Conservation (phyloP, 2,113 vertebrate species). For the Caloenas nicobarica region DNA sequence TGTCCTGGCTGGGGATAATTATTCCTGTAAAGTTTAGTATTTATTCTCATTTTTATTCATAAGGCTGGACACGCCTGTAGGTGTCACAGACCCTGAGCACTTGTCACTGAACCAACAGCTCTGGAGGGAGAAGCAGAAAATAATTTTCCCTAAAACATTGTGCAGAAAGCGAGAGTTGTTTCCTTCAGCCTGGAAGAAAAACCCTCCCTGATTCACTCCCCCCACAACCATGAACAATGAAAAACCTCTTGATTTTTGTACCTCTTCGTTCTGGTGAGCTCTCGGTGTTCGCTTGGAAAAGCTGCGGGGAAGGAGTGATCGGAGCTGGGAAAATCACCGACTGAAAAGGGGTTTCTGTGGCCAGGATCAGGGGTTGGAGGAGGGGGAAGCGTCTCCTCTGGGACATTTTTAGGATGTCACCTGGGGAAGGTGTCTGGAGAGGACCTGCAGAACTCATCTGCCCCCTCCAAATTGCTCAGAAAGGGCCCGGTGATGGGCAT, state of each 20-base stretch:
- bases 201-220: rapidly evolving
- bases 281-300: neutral
- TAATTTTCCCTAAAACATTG: too few relatives aligned
- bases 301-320: rapidly evolving
- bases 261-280: neutral
- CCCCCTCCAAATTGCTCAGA: too few relatives aligned
- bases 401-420: neutral
- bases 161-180: neutral
- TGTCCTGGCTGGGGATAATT: too few relatives aligned
- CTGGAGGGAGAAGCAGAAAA: neutral
- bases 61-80: too few relatives aligned
- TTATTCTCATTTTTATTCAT: rapidly evolving
- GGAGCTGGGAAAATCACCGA: rapidly evolving
- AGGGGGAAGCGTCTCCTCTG: rapidly evolving
- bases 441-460: rapidly evolving
- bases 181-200: neutral
- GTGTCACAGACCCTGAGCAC: rapidly evolving
- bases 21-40: rapidly evolving
- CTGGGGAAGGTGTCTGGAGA: too few relatives aligned
- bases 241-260: neutral
- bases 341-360: neutral
- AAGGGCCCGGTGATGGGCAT: rapidly evolving
- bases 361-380: neutral
- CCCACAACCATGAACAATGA: rapidly evolving
- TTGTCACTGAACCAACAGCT: too few relatives aligned